Base-by-base conservation (phyloP, 30 jellyfish, hydroid and myxozoan species). In the Clytia hemisphaerica region DNA sequence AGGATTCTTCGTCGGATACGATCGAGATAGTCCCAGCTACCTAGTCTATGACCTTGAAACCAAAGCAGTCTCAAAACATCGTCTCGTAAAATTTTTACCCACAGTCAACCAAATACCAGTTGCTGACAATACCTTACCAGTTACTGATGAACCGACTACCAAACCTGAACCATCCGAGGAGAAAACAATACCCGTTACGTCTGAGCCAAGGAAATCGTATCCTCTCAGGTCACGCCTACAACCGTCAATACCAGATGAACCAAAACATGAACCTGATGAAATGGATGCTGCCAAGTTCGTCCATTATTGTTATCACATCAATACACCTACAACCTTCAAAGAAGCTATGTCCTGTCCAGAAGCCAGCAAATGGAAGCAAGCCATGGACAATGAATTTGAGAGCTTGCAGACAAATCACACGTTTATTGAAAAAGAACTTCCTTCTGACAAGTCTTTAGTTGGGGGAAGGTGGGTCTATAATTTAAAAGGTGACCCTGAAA, bases 391-490 rank as follows among this genome's bases (percentile, higher is more conserved):
- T 19, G 80, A 81, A 49, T 72, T 81, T 37, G 26, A 62, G 26
- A 55, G 91, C 26, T 75, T 80, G 18, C 54, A 34, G 24, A 47
- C 30, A 14, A 80, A 71, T 38, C 33, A 80, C 75, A 80, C 92
- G 7, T 80, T 37, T 34, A 59, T 16, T 3, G 9, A 57, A 25
- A 70, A 77, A 10, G 66, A 72, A n/a, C 75, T 54, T 18, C 93
- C 93, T 12, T 46, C 33, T 16, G 74, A 42, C 28, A 81, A 81
- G 53, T 45, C 40, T 36, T 7, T 62, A 35, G 90, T 72, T 47
- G 94, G 92, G 31, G 94, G 92, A 7, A 48, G 78, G 64, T 72
- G 92, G 94, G 83, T 81, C 6, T 81, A 45, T 61, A 54, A 58
- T 5, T 2, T 72, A 9, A 72, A 73, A 19, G 78, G 78, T 6